Conservation (phyloP, 2,113 vertebrate genomes). For the Daubentonia madagascariensis region DNA sequence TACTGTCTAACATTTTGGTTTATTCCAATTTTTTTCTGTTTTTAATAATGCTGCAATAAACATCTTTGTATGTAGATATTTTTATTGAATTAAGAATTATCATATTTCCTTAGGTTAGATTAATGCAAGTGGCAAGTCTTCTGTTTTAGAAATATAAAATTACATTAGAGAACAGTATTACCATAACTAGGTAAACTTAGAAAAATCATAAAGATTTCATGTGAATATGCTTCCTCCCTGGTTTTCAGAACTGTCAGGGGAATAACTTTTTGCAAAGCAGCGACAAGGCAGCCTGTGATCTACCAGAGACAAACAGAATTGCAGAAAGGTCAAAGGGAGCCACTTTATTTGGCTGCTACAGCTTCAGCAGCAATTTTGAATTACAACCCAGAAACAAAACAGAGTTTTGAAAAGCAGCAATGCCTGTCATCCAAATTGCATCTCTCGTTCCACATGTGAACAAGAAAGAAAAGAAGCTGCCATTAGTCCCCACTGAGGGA, state of each 20-base stretch:
- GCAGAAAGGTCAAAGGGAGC: background rate
- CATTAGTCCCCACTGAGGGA: fast-evolving
- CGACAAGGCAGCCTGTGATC: background rate
- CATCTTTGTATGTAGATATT: background rate
- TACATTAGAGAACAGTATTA: background rate
- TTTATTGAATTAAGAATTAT: background rate
- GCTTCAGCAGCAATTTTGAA: background rate
- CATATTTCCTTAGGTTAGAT: background rate
- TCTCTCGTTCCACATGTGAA: background rate
- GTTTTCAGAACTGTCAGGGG: background rate
- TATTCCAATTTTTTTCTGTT: background rate
- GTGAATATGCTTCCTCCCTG: background rate
- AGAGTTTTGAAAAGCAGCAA: background rate
- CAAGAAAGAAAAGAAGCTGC: background rate
- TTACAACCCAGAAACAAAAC: background rate
- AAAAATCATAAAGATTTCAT: background rate
- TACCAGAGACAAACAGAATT: background rate
- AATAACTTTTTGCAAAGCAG: background rate
- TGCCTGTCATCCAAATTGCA: background rate
- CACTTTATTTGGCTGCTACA: background rate
- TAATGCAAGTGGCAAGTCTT: background rate
- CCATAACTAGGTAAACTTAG: background rate
- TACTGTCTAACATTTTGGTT: background rate
- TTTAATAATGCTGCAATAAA: background rate
- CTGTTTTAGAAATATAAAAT: background rate